Evolutionary conservation across 1,140 invertebrate genomes (phyloP).

Genomic region (Harpegnathos saltator): DNA sequence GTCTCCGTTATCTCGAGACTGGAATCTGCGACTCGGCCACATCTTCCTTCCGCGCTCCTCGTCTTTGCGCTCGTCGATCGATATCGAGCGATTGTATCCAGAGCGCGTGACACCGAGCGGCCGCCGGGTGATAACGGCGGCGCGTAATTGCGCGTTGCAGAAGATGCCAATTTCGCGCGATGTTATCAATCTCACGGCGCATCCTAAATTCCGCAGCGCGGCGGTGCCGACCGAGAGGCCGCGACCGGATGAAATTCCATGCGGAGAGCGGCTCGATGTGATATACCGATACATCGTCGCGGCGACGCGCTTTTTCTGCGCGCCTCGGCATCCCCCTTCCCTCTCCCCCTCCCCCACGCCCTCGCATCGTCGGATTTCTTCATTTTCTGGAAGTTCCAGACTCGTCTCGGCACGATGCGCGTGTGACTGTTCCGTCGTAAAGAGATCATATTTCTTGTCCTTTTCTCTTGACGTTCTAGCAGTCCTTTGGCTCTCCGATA

Average conservation of each 20-base stretch:
- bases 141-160: conserved; percentile 57
- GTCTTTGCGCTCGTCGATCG: not conserved
- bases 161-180: conserved; percentile 57
- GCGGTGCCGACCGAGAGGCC: conserved; percentile 63
- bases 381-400: no score
- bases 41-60: conserved; percentile 6
- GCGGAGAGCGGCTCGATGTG: conserved; percentile 54
- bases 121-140: conserved; percentile 57
- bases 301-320: not conserved
- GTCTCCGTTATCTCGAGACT: conserved; percentile 40
- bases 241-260: conserved; percentile 62
- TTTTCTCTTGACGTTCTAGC: not conserved
- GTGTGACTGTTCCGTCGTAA: no score
- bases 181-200: conserved; percentile 60
- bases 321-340: not conserved
- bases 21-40: conserved; percentile 21
- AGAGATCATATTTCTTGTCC: not conserved
- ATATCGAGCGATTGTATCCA: not conserved
- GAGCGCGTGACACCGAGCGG: no score
- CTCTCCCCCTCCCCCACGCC: no score
- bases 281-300: conserved; percentile 33
- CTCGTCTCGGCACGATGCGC: no score
- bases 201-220: conserved; percentile 58
- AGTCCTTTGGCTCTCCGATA: no score
- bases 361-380: not conserved